Base-by-base conservation (phyloP, 2,888 invertebrate species). In the Xylophagus ater region DNA sequence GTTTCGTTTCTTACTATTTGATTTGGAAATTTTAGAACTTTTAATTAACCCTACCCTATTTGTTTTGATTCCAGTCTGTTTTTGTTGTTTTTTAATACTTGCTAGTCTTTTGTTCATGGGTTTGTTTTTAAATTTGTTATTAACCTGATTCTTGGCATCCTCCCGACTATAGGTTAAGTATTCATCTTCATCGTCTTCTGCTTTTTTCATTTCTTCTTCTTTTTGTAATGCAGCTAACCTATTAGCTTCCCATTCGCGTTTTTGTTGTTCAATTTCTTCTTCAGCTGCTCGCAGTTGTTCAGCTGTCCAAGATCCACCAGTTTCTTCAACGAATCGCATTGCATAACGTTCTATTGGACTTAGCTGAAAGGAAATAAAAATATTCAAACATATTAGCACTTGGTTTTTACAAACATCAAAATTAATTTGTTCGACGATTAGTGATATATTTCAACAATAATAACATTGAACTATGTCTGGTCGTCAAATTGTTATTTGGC, bases 341-440 rank as follows among this genome's bases (percentile, higher is more conserved):
- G 97, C 97, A 67, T 94, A 97, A 38, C 84, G 77, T 67, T 98
- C 97, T 45, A 98, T 81, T 2, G 93, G 89, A 23, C 84, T 83
- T 46, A 97, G 67, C 94, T 97, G 69, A 30, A 61, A 57, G 47
- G 8, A 23, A 32, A 37, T 14, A 18, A 14, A 26, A 14, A n/a
- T n/a, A n/a, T n/a, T n/a, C n/a, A n/a, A n/a, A n/a, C n/a, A n/a
- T n/a, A n/a, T n/a, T n/a, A n/a, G n/a, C n/a, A n/a, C n/a, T n/a
- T n/a, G n/a, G n/a, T 13, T 17, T 14, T 24, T 13, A 5, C n/a
- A 34, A 24, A 19, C 4, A 30, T 29, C 4, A 12, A 8, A 20
- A 10, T 40, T 21, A 18, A 20, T 23, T 30, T 62, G 60, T 62
- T 35, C 45, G 54, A 56, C 58, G 52, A 52, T 58, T 57, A 61